Evolutionary conservation across 1,140 invertebrate species (phyloP).

Genomic region (Drosophila santomea): DNA sequence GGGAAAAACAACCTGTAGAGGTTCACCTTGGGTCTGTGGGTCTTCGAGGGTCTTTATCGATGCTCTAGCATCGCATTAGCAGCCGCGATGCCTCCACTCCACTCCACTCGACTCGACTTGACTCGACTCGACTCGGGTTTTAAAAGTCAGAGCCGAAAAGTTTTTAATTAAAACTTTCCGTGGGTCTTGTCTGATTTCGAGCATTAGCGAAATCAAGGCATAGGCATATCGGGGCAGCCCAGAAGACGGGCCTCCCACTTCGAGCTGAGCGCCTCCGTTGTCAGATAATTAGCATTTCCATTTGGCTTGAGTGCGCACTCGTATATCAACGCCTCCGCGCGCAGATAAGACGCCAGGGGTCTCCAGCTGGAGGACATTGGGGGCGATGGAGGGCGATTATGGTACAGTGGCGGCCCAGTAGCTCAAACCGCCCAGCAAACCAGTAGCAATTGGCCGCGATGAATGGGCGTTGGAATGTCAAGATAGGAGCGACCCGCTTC

Average conservation of each 20-base stretch:
- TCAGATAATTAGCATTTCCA: slow-evolving; percentile 80
- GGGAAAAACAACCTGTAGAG: slow-evolving; percentile 47
- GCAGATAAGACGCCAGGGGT: slow-evolving; percentile 30
- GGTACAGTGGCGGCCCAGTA: slow-evolving; percentile 16
- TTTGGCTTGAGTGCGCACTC: slow-evolving; percentile 52
- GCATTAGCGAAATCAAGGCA: slow-evolving; percentile 69
- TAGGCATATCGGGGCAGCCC: slow-evolving; percentile 21
- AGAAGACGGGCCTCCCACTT: slow-evolving; percentile 29
- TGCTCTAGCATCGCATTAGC: slow-evolving; percentile 54
- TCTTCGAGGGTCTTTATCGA: slow-evolving; percentile 37
- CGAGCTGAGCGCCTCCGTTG: slow-evolving; percentile 56
- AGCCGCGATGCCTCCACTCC: slow-evolving; percentile 5
- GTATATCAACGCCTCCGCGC: slow-evolving; percentile 46
- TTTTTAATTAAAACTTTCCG: slow-evolving; percentile 79
- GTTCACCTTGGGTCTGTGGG: slow-evolving; percentile 25
- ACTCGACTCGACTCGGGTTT: slow-evolving; percentile 15
- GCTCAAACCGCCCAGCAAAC: not conserved
- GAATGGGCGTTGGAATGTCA: not conserved
- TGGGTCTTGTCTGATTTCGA: slow-evolving; percentile 67
- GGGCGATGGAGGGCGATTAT: slow-evolving; percentile 9
- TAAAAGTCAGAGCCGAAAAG: slow-evolving; percentile 59
- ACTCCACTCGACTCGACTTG: no score
- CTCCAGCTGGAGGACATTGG: slow-evolving; percentile 33
- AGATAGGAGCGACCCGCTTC: not conserved
- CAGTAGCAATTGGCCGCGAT: not conserved